phyloP scores from a whole-genome alignment of 2,888 invertebrate genomes.

The Tachina grossa region DNA sequence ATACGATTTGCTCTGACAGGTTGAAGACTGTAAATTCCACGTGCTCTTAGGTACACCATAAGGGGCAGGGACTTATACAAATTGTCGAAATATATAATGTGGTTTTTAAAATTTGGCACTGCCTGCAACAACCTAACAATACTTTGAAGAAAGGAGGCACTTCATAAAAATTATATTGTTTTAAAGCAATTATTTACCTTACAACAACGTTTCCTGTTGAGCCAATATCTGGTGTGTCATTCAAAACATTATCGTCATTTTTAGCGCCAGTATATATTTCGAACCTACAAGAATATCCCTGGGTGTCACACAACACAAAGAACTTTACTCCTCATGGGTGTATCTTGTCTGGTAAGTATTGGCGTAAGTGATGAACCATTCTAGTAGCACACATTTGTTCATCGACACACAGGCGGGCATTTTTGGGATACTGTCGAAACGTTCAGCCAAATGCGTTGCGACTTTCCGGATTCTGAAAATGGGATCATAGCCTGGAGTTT shows the following conservation, averaged over 20 bases:
- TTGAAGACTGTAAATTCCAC: constrained; percentile 63
- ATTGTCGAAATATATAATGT: neutral
- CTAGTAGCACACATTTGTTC: too few relatives aligned
- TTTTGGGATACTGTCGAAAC: too few relatives aligned
- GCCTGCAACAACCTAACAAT: neutral
- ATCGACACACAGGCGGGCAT: too few relatives aligned
- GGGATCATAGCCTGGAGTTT: too few relatives aligned
- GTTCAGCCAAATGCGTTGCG: too few relatives aligned
- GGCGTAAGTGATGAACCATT: too few relatives aligned
- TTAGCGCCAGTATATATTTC: neutral
- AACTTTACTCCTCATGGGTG: neutral
- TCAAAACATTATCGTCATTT: neutral
- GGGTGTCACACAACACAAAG: too few relatives aligned
- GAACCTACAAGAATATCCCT: neutral
- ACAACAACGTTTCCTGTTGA: neutral
- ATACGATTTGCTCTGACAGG: constrained; percentile 67
- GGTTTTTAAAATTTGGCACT: neutral
- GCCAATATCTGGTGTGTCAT: neutral
- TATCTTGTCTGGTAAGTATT: neutral
- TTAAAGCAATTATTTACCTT: neutral
- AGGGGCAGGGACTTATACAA: constrained; percentile 39
- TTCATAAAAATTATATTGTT: neutral
- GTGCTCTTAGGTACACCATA: constrained; percentile 44
- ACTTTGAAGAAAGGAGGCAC: neutral
- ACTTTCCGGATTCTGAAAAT: too few relatives aligned